phyloP scores from a whole-genome alignment of 2,113 vertebrate genomes.

The Tretioscincus oriximinensis region DNA sequence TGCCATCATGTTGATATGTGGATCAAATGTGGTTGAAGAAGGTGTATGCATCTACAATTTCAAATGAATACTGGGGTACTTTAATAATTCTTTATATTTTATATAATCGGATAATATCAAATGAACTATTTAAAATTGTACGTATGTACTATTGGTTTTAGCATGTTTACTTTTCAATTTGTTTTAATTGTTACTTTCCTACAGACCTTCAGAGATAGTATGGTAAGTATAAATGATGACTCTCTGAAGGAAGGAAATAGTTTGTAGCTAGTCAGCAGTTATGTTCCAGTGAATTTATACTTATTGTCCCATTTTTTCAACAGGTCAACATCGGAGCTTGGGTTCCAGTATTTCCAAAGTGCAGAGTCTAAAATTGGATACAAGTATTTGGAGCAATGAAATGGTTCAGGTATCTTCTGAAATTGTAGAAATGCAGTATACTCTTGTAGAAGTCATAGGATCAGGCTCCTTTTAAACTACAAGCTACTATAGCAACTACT shows the following conservation, averaged over 20 bases:
- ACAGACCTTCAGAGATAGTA: too few species aligned
- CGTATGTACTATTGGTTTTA: too few species aligned
- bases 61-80: not conserved
- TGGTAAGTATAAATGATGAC: too few species aligned
- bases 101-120: too few species aligned
- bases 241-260: not conserved
- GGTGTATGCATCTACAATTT: not conserved
- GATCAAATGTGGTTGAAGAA: not conserved
- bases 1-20: fast-evolving
- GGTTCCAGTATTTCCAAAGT: constrained; percentile 95
- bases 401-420: constrained; percentile 84
- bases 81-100: not conserved
- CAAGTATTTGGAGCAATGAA: constrained; percentile 95
- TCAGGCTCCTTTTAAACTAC: not conserved
- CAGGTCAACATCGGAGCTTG: constrained; percentile 92
- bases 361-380: constrained; percentile 96
- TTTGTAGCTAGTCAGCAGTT: not conserved
- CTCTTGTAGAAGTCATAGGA: not conserved
- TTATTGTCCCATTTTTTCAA: constrained; percentile 9
- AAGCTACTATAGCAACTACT: too few species aligned
- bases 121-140: too few species aligned
- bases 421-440: not conserved
- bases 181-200: too few species aligned
- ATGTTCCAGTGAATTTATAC: too few species aligned
- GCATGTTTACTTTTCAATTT: too few species aligned